These are phyloP conservation scores for Lacerta viridis DNA, from an alignment of 2,797 vertebrate genomes.

Conservation along the genomic window DNA sequence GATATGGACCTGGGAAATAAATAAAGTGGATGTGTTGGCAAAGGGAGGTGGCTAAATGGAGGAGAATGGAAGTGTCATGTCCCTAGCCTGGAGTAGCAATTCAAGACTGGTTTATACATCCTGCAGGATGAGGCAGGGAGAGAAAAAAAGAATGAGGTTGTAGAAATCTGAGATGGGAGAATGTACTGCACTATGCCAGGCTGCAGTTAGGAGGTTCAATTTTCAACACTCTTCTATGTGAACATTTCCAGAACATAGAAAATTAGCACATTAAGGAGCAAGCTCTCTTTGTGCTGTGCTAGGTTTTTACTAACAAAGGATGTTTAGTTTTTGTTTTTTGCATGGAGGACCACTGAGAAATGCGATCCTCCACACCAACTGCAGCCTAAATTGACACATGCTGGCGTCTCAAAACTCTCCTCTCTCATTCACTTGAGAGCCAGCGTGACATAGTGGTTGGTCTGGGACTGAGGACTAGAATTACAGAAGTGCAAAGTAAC, in stretches of 20 bases:
- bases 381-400: neutral
- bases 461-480: neutral
- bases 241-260: neutral
- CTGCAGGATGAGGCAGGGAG: neutral
- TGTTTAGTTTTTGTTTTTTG: neutral
- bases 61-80: neutral
- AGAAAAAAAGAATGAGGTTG: neutral
- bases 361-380: neutral
- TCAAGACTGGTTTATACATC: neutral
- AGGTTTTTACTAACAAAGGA: neutral
- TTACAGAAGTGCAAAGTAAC: neutral
- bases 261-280: neutral
- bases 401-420: neutral
- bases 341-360: neutral
- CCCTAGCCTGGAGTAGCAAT: neutral
- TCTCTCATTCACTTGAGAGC: neutral
- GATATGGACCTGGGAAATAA: slow-evolving; percentile 7
- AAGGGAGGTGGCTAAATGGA: neutral
- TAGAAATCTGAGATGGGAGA: neutral
- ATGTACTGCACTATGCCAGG: neutral
- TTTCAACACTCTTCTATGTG: neutral
- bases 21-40: neutral
- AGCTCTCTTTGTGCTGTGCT: neutral
- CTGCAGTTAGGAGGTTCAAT: neutral
- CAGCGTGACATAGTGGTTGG: neutral